Percentiles rank a stretch among this genome's conserved stretches.
Conservation (phyloP, 2,113 vertebrate species). For the Otus sunia region DNA sequence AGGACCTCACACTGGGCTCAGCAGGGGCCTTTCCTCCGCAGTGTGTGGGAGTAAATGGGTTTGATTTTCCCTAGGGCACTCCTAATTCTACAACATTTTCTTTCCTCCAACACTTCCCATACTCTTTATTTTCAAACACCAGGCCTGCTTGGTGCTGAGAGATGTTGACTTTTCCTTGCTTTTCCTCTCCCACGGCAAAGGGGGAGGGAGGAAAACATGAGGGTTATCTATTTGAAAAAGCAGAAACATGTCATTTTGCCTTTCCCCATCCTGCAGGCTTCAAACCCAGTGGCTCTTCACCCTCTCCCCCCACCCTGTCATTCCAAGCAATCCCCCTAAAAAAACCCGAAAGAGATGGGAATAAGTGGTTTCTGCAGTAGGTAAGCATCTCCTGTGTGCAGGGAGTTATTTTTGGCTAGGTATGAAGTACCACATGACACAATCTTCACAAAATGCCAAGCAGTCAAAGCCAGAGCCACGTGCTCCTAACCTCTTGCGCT, state of each 20-base stretch:
- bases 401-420: slow-evolving; percentile 36
- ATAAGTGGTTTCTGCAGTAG: not conserved
- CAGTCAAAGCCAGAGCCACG: not conserved
- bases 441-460: slow-evolving; percentile 50
- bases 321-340: not conserved
- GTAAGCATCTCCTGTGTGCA: not conserved
- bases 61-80: not conserved
- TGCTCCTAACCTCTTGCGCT: slow-evolving; percentile 27
- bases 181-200: not conserved
- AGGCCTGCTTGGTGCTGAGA: not conserved
- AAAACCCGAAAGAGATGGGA: not conserved
- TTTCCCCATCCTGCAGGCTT: not conserved
- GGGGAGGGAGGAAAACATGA: not conserved
- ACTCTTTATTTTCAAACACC: not conserved
- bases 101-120: not conserved
- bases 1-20: not conserved
- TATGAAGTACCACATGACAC: not conserved
- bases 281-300: not conserved
- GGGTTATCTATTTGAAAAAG: not conserved
- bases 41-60: not conserved
- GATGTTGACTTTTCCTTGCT: not conserved
- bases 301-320: not conserved
- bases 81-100: not conserved
- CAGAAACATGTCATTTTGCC: not conserved
- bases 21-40: not conserved